These are phyloP conservation scores for Tenodera sinensis DNA, from an alignment of 2,888 invertebrate genomes.

Conservation along the genomic window DNA sequence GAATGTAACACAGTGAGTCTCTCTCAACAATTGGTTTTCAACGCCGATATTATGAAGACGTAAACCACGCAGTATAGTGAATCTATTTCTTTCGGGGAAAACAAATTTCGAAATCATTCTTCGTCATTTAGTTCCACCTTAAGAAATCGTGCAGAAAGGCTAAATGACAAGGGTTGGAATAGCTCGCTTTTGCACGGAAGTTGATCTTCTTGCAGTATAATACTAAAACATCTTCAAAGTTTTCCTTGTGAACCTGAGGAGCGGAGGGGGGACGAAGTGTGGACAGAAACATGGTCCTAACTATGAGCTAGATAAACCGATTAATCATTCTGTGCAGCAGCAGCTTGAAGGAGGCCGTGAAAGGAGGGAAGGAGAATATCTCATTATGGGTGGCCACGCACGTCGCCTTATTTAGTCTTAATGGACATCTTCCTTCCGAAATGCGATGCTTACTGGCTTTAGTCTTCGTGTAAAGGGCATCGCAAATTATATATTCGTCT, in stretches of 20 bases:
- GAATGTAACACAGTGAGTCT: too few species aligned
- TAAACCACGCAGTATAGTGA: too few species aligned
- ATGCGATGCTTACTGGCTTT: constrained; percentile 26
- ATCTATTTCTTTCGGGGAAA: not conserved
- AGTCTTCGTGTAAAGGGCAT: constrained; percentile 23
- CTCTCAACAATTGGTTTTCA: too few species aligned
- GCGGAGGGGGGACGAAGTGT: not conserved
- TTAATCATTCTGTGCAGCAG: constrained; percentile 25
- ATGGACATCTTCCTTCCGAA: constrained; percentile 28
- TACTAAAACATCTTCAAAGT: constrained; percentile 19
- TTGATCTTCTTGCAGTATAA: constrained; percentile 1
- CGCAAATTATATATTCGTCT: constrained; percentile 21
- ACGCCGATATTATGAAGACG: too few species aligned
- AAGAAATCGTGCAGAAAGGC: not conserved
- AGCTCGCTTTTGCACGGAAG: not conserved
- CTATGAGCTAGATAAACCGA: constrained; percentile 25
- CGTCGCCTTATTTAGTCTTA: constrained; percentile 28
- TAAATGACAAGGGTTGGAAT: not conserved
- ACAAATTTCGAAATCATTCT: not conserved
- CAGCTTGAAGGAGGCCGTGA: constrained; percentile 21
- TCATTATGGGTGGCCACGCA: constrained; percentile 31
- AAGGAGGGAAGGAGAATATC: constrained; percentile 25
- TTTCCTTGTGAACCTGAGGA: constrained; percentile 2
- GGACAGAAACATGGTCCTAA: constrained; percentile 15
- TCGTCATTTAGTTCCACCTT: not conserved